These are phyloP conservation scores for Lichenostomus cassidix DNA, from an alignment of 2,113 vertebrate species.

Conservation along the genomic window DNA sequence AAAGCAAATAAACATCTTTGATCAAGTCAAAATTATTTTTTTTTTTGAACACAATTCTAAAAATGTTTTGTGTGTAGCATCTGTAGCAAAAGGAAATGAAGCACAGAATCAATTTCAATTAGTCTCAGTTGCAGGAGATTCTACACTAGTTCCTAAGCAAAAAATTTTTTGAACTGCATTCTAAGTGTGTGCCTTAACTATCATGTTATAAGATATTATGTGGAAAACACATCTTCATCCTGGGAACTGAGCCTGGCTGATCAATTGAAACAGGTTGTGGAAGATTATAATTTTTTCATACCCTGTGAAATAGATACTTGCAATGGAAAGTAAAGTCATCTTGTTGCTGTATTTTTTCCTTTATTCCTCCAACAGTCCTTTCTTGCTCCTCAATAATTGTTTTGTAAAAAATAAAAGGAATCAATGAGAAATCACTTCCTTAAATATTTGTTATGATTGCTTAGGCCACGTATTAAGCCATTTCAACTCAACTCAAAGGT, in stretches of 20 bases:
- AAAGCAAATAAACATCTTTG: not conserved
- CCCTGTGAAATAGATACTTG: not conserved
- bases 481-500: not conserved
- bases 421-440: not conserved
- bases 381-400: not conserved
- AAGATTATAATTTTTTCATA: not conserved
- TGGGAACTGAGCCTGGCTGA: not conserved
- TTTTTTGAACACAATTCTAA: not conserved
- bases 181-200: not conserved
- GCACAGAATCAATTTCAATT: not conserved
- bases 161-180: not conserved
- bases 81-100: not conserved
- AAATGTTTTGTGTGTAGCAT: not conserved
- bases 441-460: not conserved
- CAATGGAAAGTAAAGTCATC: not conserved
- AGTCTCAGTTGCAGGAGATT: not conserved
- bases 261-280: not conserved
- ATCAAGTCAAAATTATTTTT: not conserved
- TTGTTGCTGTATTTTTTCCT: not conserved
- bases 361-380: not conserved
- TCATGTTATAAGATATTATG: not conserved
- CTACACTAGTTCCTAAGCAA: not conserved
- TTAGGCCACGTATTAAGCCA: not conserved
- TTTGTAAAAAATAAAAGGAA: not conserved
- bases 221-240: not conserved